phyloP scores from a whole-genome alignment of 2,888 invertebrate species.

The Ormyrus pomaceus region DNA sequence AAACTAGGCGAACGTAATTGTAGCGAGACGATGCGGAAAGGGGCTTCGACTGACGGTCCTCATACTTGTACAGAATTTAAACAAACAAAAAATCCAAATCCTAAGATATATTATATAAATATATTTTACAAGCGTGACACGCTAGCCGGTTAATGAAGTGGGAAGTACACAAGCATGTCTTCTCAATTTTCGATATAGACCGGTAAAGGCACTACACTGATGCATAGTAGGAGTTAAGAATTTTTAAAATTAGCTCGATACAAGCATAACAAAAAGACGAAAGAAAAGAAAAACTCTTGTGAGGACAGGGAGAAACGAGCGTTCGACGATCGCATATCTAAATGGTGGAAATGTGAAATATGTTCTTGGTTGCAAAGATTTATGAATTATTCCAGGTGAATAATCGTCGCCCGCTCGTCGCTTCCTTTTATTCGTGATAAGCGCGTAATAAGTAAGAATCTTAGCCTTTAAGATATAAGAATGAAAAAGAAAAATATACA shows the following conservation, averaged over 20 bases:
- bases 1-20: constrained; percentile 50
- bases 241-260: constrained; percentile 66
- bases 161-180: constrained; percentile 53
- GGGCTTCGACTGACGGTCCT: constrained; percentile 63
- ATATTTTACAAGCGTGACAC: constrained; percentile 69
- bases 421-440: constrained; percentile 29
- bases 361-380: constrained; percentile 7
- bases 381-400: constrained; percentile 49
- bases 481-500: constrained; percentile 41
- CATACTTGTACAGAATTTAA: constrained; percentile 59
- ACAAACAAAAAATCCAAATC: constrained; percentile 57
- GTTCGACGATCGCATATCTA: constrained; percentile 28
- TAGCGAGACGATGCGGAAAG: constrained; percentile 58
- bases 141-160: constrained; percentile 60
- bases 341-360: constrained; percentile 9
- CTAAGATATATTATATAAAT: constrained; percentile 66
- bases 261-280: constrained; percentile 42
- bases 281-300: constrained; percentile 29
- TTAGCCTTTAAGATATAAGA: constrained; percentile 54
- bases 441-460: constrained; percentile 37
- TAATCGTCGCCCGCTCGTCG: constrained; percentile 49
- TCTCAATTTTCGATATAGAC: constrained; percentile 48
- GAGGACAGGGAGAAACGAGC: constrained; percentile 45
- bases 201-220: constrained; percentile 64
- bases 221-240: constrained; percentile 65